Conservation (phyloP, 2,888 invertebrate species). For the Geotrupes spiniger region DNA sequence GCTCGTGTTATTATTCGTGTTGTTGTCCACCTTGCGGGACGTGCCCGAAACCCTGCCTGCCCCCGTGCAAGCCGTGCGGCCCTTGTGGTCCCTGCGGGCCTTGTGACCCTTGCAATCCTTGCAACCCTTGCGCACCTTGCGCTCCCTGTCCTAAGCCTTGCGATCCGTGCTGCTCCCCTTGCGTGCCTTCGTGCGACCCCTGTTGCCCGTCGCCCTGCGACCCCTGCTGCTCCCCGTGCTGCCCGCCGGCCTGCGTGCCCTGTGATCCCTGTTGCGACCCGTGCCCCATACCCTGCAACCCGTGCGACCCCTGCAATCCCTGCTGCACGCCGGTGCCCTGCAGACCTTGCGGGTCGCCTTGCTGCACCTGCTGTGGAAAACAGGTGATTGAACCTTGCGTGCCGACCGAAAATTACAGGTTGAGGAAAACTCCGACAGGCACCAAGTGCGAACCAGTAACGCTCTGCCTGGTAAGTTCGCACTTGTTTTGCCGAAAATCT, state of each 20-base stretch:
- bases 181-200: constrained; percentile 11
- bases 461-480: constrained; percentile 26
- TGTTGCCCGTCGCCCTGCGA: background rate
- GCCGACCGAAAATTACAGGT: constrained; percentile 26
- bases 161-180: constrained; percentile 25
- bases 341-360: constrained; percentile 28
- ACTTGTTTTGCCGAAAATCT: too few species aligned
- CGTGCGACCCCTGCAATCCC: constrained; percentile 26
- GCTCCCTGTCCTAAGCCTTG: constrained; percentile 26
- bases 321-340: constrained; percentile 25
- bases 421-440: constrained; percentile 27
- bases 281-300: constrained; percentile 14
- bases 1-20: constrained; percentile 36
- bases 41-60: constrained; percentile 9
- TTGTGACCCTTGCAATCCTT: constrained; percentile 8
- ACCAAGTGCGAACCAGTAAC: constrained; percentile 16
- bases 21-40: constrained; percentile 13
- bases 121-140: constrained; percentile 19
- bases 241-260: constrained; percentile 12
- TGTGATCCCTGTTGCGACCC: constrained; percentile 14
- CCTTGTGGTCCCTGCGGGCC: constrained; percentile 15
- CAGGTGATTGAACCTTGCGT: constrained; percentile 15
- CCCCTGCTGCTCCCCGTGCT: constrained; percentile 10
- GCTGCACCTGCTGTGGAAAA: constrained; percentile 29
- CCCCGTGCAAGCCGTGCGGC: constrained; percentile 12